Percentiles rank a stretch among this genome's conserved stretches.
phyloP scores from a whole-genome alignment of 2,888 invertebrate genomes.

The Therioaphis trifolii region DNA sequence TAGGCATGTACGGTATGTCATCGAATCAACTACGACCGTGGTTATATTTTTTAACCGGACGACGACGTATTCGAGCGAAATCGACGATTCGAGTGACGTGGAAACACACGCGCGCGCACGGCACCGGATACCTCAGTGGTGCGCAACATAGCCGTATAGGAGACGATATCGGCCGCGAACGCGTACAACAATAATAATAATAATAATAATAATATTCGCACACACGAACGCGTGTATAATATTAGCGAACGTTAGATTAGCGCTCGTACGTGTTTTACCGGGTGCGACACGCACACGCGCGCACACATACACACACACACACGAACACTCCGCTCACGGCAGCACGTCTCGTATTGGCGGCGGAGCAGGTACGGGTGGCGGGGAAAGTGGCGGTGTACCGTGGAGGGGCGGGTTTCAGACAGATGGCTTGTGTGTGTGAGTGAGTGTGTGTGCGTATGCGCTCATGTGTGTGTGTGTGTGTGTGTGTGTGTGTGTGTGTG shows the following conservation, averaged over 20 bases:
- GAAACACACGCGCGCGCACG: not conserved
- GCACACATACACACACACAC: too few relatives aligned
- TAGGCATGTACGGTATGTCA: too few relatives aligned
- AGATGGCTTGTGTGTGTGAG: slow-evolving; percentile 29
- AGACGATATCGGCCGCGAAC: not conserved
- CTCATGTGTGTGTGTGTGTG: slow-evolving; percentile 3
- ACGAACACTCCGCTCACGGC: not conserved
- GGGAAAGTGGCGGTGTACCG: not conserved
- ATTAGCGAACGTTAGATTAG: not conserved
- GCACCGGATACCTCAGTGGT: not conserved
- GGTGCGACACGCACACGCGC: slow-evolving; percentile 2
- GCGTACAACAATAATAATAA: too few relatives aligned
- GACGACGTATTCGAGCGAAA: too few relatives aligned
- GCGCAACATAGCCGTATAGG: not conserved
- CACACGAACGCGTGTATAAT: slow-evolving; percentile 1
- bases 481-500: slow-evolving; percentile 4
- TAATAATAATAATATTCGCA: not conserved
- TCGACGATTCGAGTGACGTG: too few relatives aligned
- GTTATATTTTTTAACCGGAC: too few relatives aligned
- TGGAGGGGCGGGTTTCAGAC: slow-evolving; percentile 52
- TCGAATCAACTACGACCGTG: too few relatives aligned
- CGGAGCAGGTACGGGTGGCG: slow-evolving; percentile 6
- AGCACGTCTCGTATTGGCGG: not conserved
- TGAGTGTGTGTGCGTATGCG: not conserved
- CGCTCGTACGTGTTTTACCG: not conserved